A percentile compares a stretch with the other conserved stretches of the same genome.
Conservation (phyloP, 1,140 invertebrate species). For the Drosophila sproati region DNA sequence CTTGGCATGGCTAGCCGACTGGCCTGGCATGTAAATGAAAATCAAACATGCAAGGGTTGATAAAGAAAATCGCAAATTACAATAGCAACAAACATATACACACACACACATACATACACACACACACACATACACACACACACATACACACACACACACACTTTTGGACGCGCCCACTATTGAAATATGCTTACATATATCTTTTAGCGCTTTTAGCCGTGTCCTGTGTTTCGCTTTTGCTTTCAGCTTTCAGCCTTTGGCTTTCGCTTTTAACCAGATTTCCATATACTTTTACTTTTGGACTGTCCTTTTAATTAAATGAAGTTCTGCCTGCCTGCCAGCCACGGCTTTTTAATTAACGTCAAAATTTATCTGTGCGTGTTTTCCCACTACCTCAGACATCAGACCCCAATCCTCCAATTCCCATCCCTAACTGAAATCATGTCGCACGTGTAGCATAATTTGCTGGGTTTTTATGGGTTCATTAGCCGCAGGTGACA, state of each 20-base stretch:
- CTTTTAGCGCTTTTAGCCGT: slow-evolving; percentile 50
- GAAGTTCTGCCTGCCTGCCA: slow-evolving; percentile 42
- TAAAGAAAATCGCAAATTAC: slow-evolving; percentile 81
- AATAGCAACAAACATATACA: slow-evolving; percentile 30
- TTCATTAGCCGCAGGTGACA: slow-evolving; percentile 72
- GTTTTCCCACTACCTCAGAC: background rate
- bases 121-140: background rate
- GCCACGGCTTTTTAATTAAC: slow-evolving; percentile 68
- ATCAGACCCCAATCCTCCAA: background rate
- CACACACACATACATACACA: slow-evolving; percentile 14
- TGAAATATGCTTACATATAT: slow-evolving; percentile 75
- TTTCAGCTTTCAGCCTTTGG: slow-evolving; percentile 27
- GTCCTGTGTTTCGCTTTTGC: slow-evolving; percentile 29
- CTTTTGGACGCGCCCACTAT: slow-evolving; percentile 67
- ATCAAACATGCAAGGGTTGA: slow-evolving; percentile 84
- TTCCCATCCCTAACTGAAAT: slow-evolving; percentile 14
- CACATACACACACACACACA: background rate
- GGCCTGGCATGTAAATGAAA: slow-evolving; percentile 81
- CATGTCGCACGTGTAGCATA: slow-evolving; percentile 75
- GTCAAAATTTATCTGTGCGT: slow-evolving; percentile 74
- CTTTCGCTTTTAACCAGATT: slow-evolving; percentile 64
- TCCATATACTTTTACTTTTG: slow-evolving; percentile 47
- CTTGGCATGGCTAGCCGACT: slow-evolving; percentile 56
- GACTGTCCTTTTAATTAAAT: slow-evolving; percentile 72
- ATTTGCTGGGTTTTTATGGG: slow-evolving; percentile 64